Percentiles rank a stretch among this genome's conserved stretches.
phyloP scores from a whole-genome alignment of 2,888 invertebrate genomes.

The Drosophila emarginata region DNA sequence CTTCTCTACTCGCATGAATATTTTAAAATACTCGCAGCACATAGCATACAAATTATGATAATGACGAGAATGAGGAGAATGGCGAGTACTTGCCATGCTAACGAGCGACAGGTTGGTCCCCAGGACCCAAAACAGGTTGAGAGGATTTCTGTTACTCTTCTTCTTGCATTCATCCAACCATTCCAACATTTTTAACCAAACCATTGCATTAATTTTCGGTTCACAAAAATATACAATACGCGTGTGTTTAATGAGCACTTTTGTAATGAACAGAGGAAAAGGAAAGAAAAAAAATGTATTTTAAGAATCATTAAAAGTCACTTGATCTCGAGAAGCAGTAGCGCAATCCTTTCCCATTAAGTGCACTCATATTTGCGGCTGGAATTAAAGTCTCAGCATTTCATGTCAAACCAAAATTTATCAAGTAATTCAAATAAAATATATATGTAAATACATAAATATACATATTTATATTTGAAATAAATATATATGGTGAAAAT shows the following conservation, averaged over 20 bases:
- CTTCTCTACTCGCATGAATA: slow-evolving; percentile 65
- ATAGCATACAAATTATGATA: slow-evolving; percentile 74
- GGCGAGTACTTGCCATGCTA: slow-evolving; percentile 53
- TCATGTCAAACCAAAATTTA: background rate
- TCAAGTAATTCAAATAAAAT: background rate
- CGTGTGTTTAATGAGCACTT: slow-evolving; percentile 12
- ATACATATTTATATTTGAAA: too few relatives aligned
- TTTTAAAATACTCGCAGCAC: slow-evolving; percentile 64
- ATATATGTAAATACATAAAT: too few relatives aligned
- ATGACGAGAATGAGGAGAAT: slow-evolving; percentile 50
- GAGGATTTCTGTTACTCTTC: background rate
- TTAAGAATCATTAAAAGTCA: slow-evolving; percentile 3
- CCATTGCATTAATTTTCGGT: slow-evolving; percentile 71
- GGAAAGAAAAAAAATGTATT: too few relatives aligned
- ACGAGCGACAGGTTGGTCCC: slow-evolving; percentile 10
- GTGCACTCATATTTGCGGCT: background rate
- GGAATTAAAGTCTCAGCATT: background rate
- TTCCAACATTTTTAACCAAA: slow-evolving; percentile 18
- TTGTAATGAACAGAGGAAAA: slow-evolving; percentile 1
- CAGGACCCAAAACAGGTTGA: slow-evolving; percentile 2
- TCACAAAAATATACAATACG: slow-evolving; percentile 42
- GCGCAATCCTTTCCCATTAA: background rate
- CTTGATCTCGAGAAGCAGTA: background rate
- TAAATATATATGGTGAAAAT: slow-evolving; percentile 29
- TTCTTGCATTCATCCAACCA: background rate